Percentiles rank a stretch among this genome's conserved stretches.
Evolutionary conservation across 2,113 vertebrate species (phyloP).

Genomic region (Gorsachius goisagi): DNA sequence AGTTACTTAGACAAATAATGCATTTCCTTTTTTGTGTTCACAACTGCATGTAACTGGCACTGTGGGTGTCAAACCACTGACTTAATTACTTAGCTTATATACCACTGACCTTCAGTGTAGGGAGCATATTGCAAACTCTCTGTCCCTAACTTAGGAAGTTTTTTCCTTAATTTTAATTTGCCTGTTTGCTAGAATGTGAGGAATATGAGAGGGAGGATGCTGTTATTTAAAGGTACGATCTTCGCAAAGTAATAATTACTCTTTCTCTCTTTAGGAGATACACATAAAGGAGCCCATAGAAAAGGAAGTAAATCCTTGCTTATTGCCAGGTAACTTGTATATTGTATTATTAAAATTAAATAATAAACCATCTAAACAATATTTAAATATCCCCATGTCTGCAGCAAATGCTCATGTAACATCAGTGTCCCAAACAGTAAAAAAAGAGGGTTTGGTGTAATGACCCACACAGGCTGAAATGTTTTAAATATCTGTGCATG

Average conservation of each 20-base stretch:
- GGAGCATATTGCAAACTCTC: neutral
- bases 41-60: neutral
- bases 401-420: neutral
- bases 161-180: neutral
- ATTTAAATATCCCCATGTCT: neutral
- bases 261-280: constrained; percentile 77
- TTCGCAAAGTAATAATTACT: neutral
- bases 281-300: constrained; percentile 77
- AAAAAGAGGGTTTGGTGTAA: neutral
- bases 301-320: constrained; percentile 78
- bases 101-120: neutral
- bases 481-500: neutral
- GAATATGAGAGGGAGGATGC: neutral
- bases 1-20: neutral
- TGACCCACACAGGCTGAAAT: neutral
- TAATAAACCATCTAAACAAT: neutral
- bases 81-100: neutral
- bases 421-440: neutral
- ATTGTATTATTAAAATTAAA: neutral
- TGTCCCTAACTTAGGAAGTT: neutral
- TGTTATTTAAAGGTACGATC: neutral
- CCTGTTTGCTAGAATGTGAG: neutral
- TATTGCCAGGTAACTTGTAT: constrained; percentile 81
- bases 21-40: neutral
- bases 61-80: neutral